phyloP scores from a whole-genome alignment of 2,888 invertebrate genomes.

The Carpatolechia fugitivella region DNA sequence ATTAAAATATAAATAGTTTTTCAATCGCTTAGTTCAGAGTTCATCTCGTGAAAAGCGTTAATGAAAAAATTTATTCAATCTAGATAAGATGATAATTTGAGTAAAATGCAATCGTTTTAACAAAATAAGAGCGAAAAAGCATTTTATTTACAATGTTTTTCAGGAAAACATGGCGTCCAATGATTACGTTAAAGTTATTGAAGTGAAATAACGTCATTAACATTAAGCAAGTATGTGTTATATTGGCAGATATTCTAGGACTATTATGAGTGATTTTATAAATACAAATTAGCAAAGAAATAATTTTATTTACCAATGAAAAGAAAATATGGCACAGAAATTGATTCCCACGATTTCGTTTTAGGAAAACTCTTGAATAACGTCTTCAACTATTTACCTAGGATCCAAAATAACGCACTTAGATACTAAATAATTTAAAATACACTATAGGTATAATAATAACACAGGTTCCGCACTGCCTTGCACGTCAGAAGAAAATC shows the following conservation, averaged over 20 bases:
- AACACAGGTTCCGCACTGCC: constrained; percentile 60
- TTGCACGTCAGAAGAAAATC: constrained; percentile 69
- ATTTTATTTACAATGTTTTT: constrained; percentile 16
- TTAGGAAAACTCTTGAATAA: neutral
- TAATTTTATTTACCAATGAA: neutral
- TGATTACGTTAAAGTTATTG: neutral
- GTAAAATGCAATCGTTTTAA: neutral
- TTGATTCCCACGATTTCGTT: neutral
- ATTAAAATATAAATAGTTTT: no score
- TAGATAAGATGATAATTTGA: neutral
- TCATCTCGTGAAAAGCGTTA: neutral
- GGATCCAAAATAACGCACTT: constrained; percentile 13
- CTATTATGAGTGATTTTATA: no score
- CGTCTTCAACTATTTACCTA: constrained; percentile 4
- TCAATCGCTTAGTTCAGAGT: no score
- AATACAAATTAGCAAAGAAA: no score
- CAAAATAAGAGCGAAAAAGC: neutral
- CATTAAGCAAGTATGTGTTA: no score
- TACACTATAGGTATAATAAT: constrained; percentile 53
- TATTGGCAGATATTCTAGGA: no score
- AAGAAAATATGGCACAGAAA: neutral
- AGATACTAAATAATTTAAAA: constrained; percentile 42
- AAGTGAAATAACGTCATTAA: neutral
- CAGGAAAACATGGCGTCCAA: constrained; percentile 16
- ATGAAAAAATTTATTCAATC: neutral